These are phyloP conservation scores for Pecten maximus DNA, from an alignment of 2,888 invertebrate species.

Conservation along the genomic window DNA sequence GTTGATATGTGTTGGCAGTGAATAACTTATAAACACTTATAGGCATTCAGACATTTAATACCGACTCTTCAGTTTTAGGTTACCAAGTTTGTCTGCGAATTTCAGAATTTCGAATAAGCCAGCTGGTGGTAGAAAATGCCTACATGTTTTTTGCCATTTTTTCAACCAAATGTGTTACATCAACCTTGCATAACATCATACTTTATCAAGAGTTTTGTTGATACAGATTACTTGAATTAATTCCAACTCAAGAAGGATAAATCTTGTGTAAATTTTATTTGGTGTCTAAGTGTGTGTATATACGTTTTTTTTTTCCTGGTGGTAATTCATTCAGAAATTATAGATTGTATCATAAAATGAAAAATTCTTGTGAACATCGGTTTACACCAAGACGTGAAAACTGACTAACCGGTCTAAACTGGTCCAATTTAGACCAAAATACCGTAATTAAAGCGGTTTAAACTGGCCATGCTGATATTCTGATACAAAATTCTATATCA, in stretches of 20 bases:
- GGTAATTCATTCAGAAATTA: not conserved
- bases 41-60: not conserved
- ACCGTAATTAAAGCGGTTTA: too few species aligned
- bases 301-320: not conserved
- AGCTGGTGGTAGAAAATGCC: conserved; percentile 27
- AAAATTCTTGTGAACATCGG: not conserved
- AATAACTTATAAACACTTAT: not conserved
- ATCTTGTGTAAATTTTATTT: not conserved
- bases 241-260: not conserved
- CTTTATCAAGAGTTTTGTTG: conserved; percentile 22
- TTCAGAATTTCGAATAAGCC: not conserved
- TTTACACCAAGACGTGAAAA: not conserved
- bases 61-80: not conserved
- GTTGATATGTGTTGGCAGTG: not conserved
- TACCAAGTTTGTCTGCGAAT: conserved; percentile 10
- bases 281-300: not conserved
- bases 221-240: conserved; percentile 29
- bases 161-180: conserved; percentile 16
- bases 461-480: too few species aligned
- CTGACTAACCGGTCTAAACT: too few species aligned
- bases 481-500: too few species aligned
- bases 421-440: too few species aligned
- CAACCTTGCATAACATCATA: conserved; percentile 14
- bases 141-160: conserved; percentile 27
- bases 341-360: not conserved